Evolutionary conservation across 2,888 invertebrate species (phyloP).

Genomic region (Oxyscelio sp.): DNA sequence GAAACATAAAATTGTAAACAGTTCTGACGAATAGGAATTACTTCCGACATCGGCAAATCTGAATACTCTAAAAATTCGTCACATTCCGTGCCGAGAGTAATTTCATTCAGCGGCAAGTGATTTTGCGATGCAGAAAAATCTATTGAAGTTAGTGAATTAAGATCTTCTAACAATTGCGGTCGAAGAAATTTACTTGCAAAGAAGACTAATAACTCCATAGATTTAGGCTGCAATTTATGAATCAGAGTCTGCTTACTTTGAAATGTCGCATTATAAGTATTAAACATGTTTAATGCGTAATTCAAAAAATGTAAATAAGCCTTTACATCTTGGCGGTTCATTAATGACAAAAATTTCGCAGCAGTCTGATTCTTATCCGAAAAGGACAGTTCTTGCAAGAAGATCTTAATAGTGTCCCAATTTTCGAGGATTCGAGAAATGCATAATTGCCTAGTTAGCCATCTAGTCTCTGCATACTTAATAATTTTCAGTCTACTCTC

Average conservation of each 20-base stretch:
- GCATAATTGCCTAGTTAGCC: constrained; percentile 23
- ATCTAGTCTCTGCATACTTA: constrained; percentile 24
- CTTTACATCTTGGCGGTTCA: constrained; percentile 7
- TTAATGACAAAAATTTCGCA: not conserved
- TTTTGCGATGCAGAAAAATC: constrained; percentile 11
- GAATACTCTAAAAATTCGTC: constrained; percentile 9
- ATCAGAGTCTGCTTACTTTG: constrained; percentile 26
- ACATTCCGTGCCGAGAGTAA: constrained; percentile 16
- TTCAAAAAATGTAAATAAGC: constrained; percentile 32
- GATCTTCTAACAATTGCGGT: not conserved
- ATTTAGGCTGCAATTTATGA: constrained; percentile 32
- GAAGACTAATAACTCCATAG: constrained; percentile 9
- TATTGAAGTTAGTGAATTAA: not conserved
- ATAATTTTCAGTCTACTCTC: constrained; percentile 24
- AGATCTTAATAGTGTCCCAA: not conserved
- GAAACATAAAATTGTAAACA: constrained; percentile 24
- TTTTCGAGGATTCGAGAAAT: constrained; percentile 7
- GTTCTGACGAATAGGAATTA: not conserved
- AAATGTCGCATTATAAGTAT: constrained; percentile 27
- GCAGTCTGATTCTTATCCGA: constrained; percentile 16
- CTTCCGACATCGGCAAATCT: not conserved
- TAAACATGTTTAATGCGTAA: constrained; percentile 16
- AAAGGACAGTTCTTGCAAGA: constrained; percentile 1
- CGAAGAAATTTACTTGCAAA: constrained; percentile 15
- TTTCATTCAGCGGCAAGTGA: constrained; percentile 7